Evolutionary conservation across 2,113 vertebrate species (phyloP), one percentile per base, ranked within the genome.

Genomic region (Phyllostomus discolor): DNA sequence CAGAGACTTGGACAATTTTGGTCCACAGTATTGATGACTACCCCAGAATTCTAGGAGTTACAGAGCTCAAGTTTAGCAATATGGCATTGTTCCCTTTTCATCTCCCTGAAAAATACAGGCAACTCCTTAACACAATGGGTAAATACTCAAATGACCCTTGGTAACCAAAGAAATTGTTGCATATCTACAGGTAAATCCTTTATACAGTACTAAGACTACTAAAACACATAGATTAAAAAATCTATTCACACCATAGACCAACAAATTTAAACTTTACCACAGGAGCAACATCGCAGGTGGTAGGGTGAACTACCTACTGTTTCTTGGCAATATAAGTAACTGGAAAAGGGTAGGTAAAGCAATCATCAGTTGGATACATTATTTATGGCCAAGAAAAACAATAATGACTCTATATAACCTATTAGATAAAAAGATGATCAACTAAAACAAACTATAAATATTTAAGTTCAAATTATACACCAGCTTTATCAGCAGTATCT

Each of bases 361-460:
- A 33, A 50, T 67, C 19, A 92, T 4, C 38, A 33, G 19, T 80
- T 43, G 50, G 31, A 73, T 66, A 66, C 22, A 50, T 75, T 41
- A 85, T 24, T 54, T 73, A 79, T 43, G 28, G 43, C 28, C 20
- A 81, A 20, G n/a, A 91, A 80, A 93, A 81, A 50, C 72, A 54
- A 90, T 43, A 76, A 75, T 89, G 70, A 62, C 38, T 89, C 43
- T 57, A 67, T 86, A 67, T 43, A 85, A 86, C 17, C 14, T 59
- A 33, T 57, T 67, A 85, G 67, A 84, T 41, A 91, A n/a, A 67
- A 67, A 35, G 70, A n/a, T 84, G 20, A 57, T 72, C 35, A 85
- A 48, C 20, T 89, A 84, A 80, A 86, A 90, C 15, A 73, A 59
- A 33, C n/a, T 93, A 73, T 59, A 80, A 91, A 89, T 83, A 96